Evolutionary conservation across 92 coral and sea anemone genomes (phyloP), one percentile per base, ranked within the genome.

Genomic region (Epizoanthus stellaris): DNA sequence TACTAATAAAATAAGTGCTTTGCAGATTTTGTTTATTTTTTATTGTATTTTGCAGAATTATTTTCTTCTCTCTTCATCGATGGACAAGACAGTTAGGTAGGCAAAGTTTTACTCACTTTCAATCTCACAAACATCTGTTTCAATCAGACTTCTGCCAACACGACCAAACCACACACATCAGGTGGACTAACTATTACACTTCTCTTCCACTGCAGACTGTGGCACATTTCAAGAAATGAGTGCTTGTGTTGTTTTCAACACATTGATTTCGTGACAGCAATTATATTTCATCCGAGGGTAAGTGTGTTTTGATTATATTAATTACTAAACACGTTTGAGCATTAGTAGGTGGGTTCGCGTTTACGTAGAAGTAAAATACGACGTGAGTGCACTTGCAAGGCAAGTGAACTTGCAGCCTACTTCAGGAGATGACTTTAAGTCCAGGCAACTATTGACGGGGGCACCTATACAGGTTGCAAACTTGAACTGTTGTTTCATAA

Each of bases 71-170:
- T 97, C 99, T 47, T 97, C 99, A 14, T 97, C 99, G 54, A 97
- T 97, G 99, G 99, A 97, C 88, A 97, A 97, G 89, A 97, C 99
- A 8, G 99, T 97, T 25, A 92, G 99, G 99, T 96, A 81, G 19
- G 87, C 59, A 71, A 23, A 11, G 30, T 1, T 15, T 43, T 8
- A 1, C 10, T 12, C 3, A 45, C 13, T 12, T 36, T 25, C 12
- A 20, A 1, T 38, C 42, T 23, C 36, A 10, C 43, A 1, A 65
- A 21, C 52, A 5, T 10, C 10, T 6, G 9, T 10, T 6, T 6
- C 9, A 10, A 52, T 52, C 14, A 52, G 56, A 12, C 14, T 52
- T 52, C 56, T 45, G 52, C 52, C 56, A 52, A 52, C 56, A 52
- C 1, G 15, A 52, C 14, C 56, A 49, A 8, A 49, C 56, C 56